A percentile compares a stretch with the other conserved stretches of the same genome.
These are phyloP conservation scores for Ornithorhynchus anatinus DNA, from an alignment of 2,113 vertebrate genomes.

Conservation along the genomic window DNA sequence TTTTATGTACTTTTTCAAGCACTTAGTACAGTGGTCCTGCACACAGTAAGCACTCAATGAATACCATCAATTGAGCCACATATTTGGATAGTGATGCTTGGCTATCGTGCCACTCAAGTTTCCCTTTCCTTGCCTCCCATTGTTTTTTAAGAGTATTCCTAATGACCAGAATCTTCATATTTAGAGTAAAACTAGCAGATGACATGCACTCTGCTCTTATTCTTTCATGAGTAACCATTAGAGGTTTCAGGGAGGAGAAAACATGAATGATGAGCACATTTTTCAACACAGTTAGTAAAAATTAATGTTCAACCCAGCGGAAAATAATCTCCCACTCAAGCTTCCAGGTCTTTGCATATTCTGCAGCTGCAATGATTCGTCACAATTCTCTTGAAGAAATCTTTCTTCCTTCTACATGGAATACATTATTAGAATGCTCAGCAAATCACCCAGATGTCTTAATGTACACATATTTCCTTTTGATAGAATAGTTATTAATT, in stretches of 20 bases:
- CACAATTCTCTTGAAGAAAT: background rate
- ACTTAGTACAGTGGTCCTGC: no score
- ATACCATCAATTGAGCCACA: no score
- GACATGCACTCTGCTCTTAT: background rate
- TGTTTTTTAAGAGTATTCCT: background rate
- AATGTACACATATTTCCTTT: background rate
- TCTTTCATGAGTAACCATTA: background rate
- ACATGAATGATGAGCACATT: background rate
- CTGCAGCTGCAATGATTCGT: background rate
- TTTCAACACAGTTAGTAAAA: conserved; percentile 23
- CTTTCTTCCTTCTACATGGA: background rate
- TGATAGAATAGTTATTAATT: background rate
- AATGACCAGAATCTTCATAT: background rate
- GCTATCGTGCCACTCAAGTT: no score
- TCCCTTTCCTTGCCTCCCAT: no score
- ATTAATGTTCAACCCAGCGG: background rate
- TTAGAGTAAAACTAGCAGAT: background rate
- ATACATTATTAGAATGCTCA: background rate
- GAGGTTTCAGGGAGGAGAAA: background rate
- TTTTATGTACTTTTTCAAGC: no score
- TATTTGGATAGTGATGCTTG: no score
- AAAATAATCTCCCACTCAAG: background rate
- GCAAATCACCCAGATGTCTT: background rate
- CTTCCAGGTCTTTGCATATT: background rate
- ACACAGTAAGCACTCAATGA: no score